A percentile compares a stretch with the other conserved stretches of the same genome.
phyloP scores from a whole-genome alignment of 2,888 invertebrate species.

The Lasioglossum oenotherae region DNA sequence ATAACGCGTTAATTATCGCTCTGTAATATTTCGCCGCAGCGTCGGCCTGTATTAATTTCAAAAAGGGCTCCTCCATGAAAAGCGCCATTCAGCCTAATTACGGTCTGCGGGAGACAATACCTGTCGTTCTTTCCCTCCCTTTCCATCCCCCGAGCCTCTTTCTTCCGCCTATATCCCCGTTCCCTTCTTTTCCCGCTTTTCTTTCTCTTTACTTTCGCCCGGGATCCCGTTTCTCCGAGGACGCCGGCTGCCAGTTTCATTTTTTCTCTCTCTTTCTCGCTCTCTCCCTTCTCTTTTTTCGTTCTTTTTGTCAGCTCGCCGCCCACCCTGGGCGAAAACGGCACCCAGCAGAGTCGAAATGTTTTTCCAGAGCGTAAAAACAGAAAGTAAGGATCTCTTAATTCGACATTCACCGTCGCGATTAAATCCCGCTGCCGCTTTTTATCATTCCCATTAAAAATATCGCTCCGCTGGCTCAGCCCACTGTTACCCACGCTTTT shows the following conservation, averaged over 20 bases:
- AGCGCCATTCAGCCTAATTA: slow-evolving; percentile 76
- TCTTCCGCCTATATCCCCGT: slow-evolving; percentile 20
- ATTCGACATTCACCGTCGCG: slow-evolving; percentile 49
- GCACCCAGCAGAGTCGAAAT: slow-evolving; percentile 53
- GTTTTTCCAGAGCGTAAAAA: slow-evolving; percentile 51
- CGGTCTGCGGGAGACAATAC: slow-evolving; percentile 70
- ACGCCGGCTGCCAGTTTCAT: slow-evolving; percentile 47
- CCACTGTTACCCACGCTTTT: not conserved
- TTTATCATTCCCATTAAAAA: slow-evolving; percentile 20
- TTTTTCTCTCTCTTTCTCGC: slow-evolving; percentile 29
- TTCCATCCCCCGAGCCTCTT: not conserved
- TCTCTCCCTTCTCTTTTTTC: not conserved
- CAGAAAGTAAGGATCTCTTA: slow-evolving; percentile 42
- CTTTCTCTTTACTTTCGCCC: slow-evolving; percentile 25
- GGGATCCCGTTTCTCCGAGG: slow-evolving; percentile 46
- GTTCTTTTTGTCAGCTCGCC: slow-evolving; percentile 17
- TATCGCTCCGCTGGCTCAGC: slow-evolving; percentile 10
- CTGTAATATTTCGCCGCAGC: slow-evolving; percentile 71
- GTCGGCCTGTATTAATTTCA: slow-evolving; percentile 70
- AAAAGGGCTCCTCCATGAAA: slow-evolving; percentile 72
- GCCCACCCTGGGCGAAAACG: slow-evolving; percentile 55
- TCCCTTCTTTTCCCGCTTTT: not conserved
- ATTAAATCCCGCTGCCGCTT: slow-evolving; percentile 46
- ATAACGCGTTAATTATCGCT: slow-evolving; percentile 75
- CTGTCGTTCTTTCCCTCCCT: slow-evolving; percentile 53